Base-by-base conservation (phyloP, 2,888 invertebrate species). In the Sarcophaga caerulescens region DNA sequence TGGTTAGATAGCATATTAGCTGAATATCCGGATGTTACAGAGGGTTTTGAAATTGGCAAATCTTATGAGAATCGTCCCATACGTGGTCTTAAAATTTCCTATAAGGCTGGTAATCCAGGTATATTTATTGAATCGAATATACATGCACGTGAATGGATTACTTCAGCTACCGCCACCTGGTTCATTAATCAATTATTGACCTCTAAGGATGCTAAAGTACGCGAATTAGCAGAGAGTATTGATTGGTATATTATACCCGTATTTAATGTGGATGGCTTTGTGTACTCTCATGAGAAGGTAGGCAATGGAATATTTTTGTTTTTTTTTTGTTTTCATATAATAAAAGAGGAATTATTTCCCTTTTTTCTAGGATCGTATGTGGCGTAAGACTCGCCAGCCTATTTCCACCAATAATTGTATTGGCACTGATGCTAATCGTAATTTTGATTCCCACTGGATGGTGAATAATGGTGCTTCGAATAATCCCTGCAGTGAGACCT, bases 211-310 rank as follows among this genome's bases (percentile, higher is more conserved):
- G 88, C 94, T 1, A 93, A 93, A 47, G 93, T 95, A 0, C 93
- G 95, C 35, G 90, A 92, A 12, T 91, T 96, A 89, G 95, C 96
- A 1, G 95, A 96, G 86, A 94, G 94, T 78, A 95, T 95, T 88
- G 95, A 96, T 89, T 97, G 96, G 96, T 96, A 96, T 89, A 94
- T 97, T 85, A 94, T 97, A 81, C 96, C 97, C 0, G 95, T 95
- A 0, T 93, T 94, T 3, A 97, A 97, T 91, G 96, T 96, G 52
- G 96, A 97, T 93, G 96, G 96, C n/a, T 96, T 96, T 90, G 94
- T 90, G 2, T 96, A 95, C 89, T 95, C 95, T 0, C 95, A 95
- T 89, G 93, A 94, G 2, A 93, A 90, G 85, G 96, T 96, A 93
- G 94, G 94, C 8, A 2, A 35, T 69, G 10, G 45, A 2, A 25